Evolutionary conservation across 2,888 invertebrate genomes (phyloP), one percentile per base, ranked within the genome.

Genomic region (Cantharis lateralis): DNA sequence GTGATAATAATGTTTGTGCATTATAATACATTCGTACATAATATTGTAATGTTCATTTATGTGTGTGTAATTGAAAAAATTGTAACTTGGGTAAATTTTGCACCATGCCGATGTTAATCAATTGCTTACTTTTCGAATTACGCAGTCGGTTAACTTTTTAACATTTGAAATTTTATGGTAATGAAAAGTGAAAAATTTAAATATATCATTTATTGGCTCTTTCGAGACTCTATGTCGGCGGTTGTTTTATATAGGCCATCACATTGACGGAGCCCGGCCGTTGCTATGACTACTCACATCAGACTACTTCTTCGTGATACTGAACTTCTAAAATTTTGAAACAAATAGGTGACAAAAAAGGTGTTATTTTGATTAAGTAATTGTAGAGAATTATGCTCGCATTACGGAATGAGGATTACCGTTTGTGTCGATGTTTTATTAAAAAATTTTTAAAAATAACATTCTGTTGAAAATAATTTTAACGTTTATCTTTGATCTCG

Each of bases 171-270:
- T 66, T 66, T 66, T 66, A 63, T 24, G 15, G n/a, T 66, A 66
- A 66, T 66, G 20, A 66, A 66, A 66, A 66, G 64, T 66, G 64
- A 66, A 66, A 66, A 66, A 20, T 66, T 66, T 66, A 66, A 74
- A 63, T 77, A 75, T 75, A 66, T 32, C 68, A 70, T 78, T 63
- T 70, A 70, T 78, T 75, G 78, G 78, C 68, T 73, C 73, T 75
- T 78, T 72, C 75, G 72, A 78, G 78, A 78, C 78, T 78, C 70
- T 71, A 75, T 78, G 78, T 78, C 78, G 78, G 75, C 78, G 75
- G 71, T 73, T 75, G 74, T 77, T 75, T 75, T 78, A 78, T 78
- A 78, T 78, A 78, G 78, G 78, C 75, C 78, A 78, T 75, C 75
- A 75, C 64, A 78, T 78, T 72, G 78, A 73, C 75, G 78, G 24